Conservation (phyloP, 2,888 invertebrate genomes). For the Chymomyza amoena region DNA sequence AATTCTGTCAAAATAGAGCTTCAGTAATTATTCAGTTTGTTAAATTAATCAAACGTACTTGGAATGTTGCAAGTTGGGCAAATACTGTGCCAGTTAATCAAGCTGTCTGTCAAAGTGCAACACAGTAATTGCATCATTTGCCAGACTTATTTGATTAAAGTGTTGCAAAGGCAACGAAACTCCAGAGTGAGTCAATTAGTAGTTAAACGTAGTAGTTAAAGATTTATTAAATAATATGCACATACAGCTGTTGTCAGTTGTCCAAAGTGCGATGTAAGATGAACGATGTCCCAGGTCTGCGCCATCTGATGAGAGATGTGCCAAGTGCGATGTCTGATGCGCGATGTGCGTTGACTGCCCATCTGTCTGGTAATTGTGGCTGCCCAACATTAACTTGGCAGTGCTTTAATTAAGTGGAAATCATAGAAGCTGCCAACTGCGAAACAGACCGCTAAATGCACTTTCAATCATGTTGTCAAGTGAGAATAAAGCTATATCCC, state of each 20-base stretch:
- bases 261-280: conserved; percentile 4
- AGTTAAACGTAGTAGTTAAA: not conserved
- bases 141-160: too few relatives aligned
- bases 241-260: not conserved
- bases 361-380: conserved; percentile 15
- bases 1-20: not conserved
- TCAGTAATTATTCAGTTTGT: not conserved
- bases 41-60: not conserved
- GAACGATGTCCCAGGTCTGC: not conserved
- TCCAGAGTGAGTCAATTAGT: not conserved
- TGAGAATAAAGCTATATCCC: not conserved
- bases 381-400: conserved; percentile 8
- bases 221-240: conserved; percentile 43
- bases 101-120: not conserved
- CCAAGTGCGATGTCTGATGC: conserved; percentile 6
- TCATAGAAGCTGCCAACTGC: conserved; percentile 28
- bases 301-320: not conserved
- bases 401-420: conserved; percentile 63
- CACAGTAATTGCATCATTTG: conserved; percentile 4
- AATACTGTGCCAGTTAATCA: not conserved
- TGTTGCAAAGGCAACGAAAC: conserved; percentile 18
- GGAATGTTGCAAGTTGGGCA: not conserved
- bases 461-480: conserved; percentile 16
- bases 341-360: not conserved
- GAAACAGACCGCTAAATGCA: conserved; percentile 4